These are phyloP conservation scores for Scaptomyza polygonia DNA, from an alignment of 2,888 invertebrate species.

Conservation along the genomic window DNA sequence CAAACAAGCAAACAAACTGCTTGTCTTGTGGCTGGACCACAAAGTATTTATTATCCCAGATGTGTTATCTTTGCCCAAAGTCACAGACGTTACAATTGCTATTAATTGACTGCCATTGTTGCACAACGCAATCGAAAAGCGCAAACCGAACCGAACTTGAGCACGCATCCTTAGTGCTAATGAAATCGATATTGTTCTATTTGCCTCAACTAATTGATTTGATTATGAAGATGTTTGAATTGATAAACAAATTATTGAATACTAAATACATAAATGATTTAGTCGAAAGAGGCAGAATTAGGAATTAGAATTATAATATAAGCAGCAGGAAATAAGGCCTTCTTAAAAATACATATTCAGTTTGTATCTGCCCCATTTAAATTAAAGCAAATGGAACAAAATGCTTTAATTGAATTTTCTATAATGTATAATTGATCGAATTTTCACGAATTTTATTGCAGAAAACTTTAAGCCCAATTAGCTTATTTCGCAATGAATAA, in stretches of 20 bases:
- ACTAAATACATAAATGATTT: constrained; percentile 7
- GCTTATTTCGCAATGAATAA: constrained; percentile 12
- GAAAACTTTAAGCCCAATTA: background rate
- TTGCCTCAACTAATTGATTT: constrained; percentile 42
- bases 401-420: too few species aligned
- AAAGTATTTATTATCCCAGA: constrained; percentile 25
- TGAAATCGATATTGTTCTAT: constrained; percentile 44
- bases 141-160: background rate
- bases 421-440: constrained; percentile 12
- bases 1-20: constrained; percentile 2
- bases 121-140: background rate
- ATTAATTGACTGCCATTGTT: constrained; percentile 54
- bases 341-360: too few species aligned
- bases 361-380: too few species aligned
- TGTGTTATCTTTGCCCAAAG: constrained; percentile 18
- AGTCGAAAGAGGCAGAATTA: too few species aligned
- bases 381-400: too few species aligned
- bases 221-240: constrained; percentile 28
- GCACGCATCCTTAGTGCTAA: constrained; percentile 26
- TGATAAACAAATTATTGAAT: too few species aligned
- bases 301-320: too few species aligned
- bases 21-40: background rate
- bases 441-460: too few species aligned
- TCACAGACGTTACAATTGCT: constrained; percentile 13
- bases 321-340: too few species aligned